Base-by-base conservation (phyloP, 2,888 invertebrate genomes). In the Drosophila parthenogenetica region DNA sequence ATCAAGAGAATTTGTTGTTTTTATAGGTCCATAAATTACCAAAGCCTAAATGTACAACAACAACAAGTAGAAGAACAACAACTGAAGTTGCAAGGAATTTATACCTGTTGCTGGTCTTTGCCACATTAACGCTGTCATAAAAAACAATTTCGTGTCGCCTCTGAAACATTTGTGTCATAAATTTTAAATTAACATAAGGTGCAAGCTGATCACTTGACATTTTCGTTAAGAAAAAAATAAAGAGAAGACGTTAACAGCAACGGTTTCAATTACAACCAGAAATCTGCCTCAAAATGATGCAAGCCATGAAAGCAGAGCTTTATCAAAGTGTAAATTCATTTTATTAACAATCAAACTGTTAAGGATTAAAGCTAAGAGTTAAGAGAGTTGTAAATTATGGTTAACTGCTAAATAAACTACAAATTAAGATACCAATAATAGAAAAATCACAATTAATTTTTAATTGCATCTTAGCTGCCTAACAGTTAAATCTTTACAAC, bases 91-190 rank as follows among this genome's bases (percentile, higher is more conserved):
- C 43, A 54, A 48, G 62, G 67, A 69, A 79, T 73, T 85, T 73
- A 79, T 69, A 53, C 58, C 63, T 43, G 54, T 63, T 43, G 54
- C 59, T 63, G 68, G 68, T 67, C 65, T 70, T 71, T 71, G 73
- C 77, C 77, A 73, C 73, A 79, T 84, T 81, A 79, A 71, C 67
- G 69, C 77, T 66, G 77, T 53, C 82, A 69, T 82, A 81, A 84
- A 84, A 80, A 50, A 65, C 69, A 67, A 77, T 77, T 77, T 74
- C 61, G 72, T 69, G 62, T 54, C 54, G 62, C 62, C 54, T 48
- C 40, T 54, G 72, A 68, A 69, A 65, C 74, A 74, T 74, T 77
- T 77, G 61, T 67, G 77, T 61, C 79, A 75, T 81, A 79, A 82
- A 82, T 84, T 84, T 70, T 32, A 17, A 67, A 69, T 66, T 71